These are phyloP conservation scores for Drosophila nigritarsus DNA, from an alignment of 2,888 invertebrate genomes.

Conservation along the genomic window DNA sequence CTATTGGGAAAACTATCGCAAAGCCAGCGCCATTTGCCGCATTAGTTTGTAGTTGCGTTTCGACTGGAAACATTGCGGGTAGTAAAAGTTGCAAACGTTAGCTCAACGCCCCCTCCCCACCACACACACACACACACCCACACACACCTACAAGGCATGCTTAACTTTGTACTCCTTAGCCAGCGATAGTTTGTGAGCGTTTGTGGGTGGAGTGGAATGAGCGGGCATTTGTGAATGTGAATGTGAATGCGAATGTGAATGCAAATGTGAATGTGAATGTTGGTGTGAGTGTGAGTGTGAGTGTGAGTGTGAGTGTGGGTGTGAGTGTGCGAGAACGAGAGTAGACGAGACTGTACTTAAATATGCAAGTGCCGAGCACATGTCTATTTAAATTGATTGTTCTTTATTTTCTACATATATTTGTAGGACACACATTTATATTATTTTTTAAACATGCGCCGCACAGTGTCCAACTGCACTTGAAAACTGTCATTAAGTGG, in stretches of 20 bases:
- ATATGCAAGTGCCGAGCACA: conserved; percentile 57
- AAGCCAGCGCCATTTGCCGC: conserved; percentile 61
- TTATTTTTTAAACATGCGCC: conserved; percentile 16
- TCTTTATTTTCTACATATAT: conserved; percentile 43
- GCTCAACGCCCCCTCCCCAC: neutral
- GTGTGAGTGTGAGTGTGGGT: conserved; percentile 9
- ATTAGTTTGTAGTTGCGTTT: conserved; percentile 63
- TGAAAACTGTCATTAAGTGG: neutral
- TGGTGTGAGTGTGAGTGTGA: conserved; percentile 2
- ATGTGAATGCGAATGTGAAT: conserved; percentile 25
- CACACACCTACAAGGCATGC: conserved; percentile 1
- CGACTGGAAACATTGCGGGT: conserved; percentile 63
- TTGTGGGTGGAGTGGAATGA: conserved; percentile 1
- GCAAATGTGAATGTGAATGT: conserved; percentile 20
- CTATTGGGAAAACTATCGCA: conserved; percentile 78
- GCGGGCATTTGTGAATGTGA: conserved; percentile 29
- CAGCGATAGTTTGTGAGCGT: conserved; percentile 66
- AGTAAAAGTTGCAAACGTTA: conserved; percentile 44
- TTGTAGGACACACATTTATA: neutral
- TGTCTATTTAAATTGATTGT: conserved; percentile 74
- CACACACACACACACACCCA: neutral
- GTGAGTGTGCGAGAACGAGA: conserved; percentile 27
- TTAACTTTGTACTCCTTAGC: conserved; percentile 44
- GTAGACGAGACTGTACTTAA: conserved; percentile 70
- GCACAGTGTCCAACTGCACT: conserved; percentile 40